Percentiles rank a stretch among this genome's conserved stretches.
These are phyloP conservation scores for Gephyroberyx darwinii DNA, from an alignment of 2,797 vertebrate genomes.

Conservation along the genomic window DNA sequence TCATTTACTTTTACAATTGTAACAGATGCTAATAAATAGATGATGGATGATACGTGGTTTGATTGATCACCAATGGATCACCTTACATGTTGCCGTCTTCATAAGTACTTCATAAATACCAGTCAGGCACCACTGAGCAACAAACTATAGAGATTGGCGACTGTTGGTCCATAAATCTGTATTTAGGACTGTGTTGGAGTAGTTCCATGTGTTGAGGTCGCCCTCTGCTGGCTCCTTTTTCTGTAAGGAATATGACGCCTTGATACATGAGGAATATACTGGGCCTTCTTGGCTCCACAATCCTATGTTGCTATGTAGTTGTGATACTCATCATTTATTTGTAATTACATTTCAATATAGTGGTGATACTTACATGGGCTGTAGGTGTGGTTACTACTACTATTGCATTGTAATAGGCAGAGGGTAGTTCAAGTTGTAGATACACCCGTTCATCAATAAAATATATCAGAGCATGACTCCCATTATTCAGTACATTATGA, in stretches of 20 bases:
- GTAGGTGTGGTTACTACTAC: conserved; percentile 2
- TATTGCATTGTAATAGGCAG: background rate
- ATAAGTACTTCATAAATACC: no score
- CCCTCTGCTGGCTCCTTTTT: conserved; percentile 70
- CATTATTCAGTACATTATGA: background rate
- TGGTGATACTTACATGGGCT: background rate
- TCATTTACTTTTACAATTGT: no score
- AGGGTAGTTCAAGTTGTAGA: background rate
- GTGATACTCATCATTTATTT: background rate
- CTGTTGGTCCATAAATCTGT: background rate
- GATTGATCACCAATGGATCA: background rate
- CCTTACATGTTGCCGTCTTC: no score
- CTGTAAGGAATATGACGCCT: background rate
- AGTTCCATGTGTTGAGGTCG: conserved; percentile 59
- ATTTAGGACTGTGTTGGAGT: background rate
- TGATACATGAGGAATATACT: background rate
- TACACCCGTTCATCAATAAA: background rate
- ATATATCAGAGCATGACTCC: background rate
- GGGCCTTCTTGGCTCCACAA: background rate
- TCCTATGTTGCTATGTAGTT: conserved; percentile 3
- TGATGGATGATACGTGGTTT: background rate
- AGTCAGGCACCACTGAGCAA: background rate
- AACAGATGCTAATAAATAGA: background rate
- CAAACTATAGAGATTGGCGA: background rate
- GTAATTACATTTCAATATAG: conserved; percentile 31